Evolutionary conservation across 2,113 vertebrate genomes (phyloP), one percentile per base, ranked within the genome.

Genomic region (Hipposideros armiger): DNA sequence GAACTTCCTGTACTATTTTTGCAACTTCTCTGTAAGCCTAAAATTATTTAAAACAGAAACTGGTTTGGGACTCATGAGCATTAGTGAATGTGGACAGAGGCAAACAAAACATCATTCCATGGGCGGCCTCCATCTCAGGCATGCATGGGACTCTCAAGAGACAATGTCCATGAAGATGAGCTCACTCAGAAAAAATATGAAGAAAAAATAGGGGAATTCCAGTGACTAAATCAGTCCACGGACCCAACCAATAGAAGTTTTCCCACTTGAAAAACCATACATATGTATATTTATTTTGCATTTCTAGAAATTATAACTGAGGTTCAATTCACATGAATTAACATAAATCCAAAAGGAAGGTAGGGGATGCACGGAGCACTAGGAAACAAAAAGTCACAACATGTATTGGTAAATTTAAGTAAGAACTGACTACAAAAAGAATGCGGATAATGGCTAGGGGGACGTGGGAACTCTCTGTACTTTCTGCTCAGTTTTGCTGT

Each of bases 371-470:
- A 56, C 47, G 16, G 7, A 52, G 7, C 47, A 89, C 16, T 30
- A 16, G 22, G 4, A 60, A 13, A 15, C 24, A 36, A 80, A 40
- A 54, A 28, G 20, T 11, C n/a, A 90, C 26, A 81, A 74, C 30
- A 62, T 5, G 0, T 2, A 5, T 5, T 69, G 54, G 76, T 83
- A 91, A 91, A 76, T 91, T 82, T 77, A 91, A 91, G 58, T 36
- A 90, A 90, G 22, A 86, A 87, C 5, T 76, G 5, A 76, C 42
- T 87, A 91, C 22, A 91, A 91, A 91, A 96, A 85, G 32, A 78
- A 76, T 19, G 13, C 64, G 54, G 45, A 19, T 72, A 30, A 5
- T 50, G 15, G 36, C 28, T 20, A n/a, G 2, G n/a, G 28, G 20
- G 26, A 52, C 52, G 52, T 70, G 70, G n/a, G 70, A 40, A 90